Base-by-base conservation (phyloP, 2,797 vertebrate species). In the Liasis olivaceus region DNA sequence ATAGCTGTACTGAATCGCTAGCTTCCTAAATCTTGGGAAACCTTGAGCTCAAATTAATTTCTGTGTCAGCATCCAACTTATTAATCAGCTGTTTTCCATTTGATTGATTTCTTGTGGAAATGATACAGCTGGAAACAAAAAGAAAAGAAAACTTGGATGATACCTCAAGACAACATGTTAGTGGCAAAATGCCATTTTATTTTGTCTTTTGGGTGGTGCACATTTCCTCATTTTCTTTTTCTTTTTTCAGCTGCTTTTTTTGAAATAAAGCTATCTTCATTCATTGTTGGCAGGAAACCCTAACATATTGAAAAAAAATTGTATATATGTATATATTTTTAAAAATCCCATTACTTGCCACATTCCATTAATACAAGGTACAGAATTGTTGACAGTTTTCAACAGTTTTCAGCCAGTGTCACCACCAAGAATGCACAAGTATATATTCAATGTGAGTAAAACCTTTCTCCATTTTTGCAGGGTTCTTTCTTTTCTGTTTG, bases 391-490 rank as follows among this genome's bases (percentile, higher is more conserved):
- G 94, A 92, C 87, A 81, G 69, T 58, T 89, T 87, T 69, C 63
- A 95, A 88, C 92, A 89, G 84, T 95, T 51, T 89, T 89, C 86
- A 89, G 62, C 93, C 87, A 91, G 94, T 91, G 60, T 54, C 91
- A 26, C 0, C 56, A 90, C 94, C 0, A 0, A 20, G 93, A 93
- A 54, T 77, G 95, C 96, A 96, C 96, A 93, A 95, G 95, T 94
- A 58, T 94, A 95, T 93, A 95, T 96, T 93, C 91, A 62, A 22
- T 91, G 92, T 69, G 93, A 95, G 93, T 88, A 15, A 95, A 92
- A 94, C 92, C 92, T 95, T 94, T 95, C 94, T 59, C 60, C 54
- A 51, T 72, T 51, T 8, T 6, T 89, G 91, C 94, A 92, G 94
- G 94, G 95, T 56, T 22, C 47, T 64, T 85, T 86, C 11, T 60